Evolutionary conservation across 35 echinoderm and acorn worm genomes (phyloP), one percentile per base, ranked within the genome.

Genomic region (Patiria miniata): DNA sequence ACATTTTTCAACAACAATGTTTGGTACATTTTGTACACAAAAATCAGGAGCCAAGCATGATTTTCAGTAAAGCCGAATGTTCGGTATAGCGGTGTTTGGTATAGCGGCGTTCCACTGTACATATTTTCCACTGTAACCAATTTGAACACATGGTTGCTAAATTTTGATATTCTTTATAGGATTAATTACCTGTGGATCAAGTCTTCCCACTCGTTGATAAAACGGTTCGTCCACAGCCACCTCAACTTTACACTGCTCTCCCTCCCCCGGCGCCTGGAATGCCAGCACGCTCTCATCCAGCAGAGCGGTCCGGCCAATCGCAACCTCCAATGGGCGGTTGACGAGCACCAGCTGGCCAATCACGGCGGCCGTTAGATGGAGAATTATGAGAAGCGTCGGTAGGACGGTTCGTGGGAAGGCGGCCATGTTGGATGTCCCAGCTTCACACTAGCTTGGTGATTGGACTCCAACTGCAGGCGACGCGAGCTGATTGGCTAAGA

Each of bases 131-230:
- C n/a, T n/a, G n/a, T n/a, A n/a, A n/a, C n/a, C n/a, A n/a, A n/a
- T n/a, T n/a, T n/a, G n/a, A n/a, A n/a, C n/a, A n/a, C n/a, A n/a
- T n/a, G n/a, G n/a, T n/a, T n/a, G n/a, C n/a, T n/a, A n/a, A n/a
- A n/a, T n/a, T n/a, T n/a, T n/a, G n/a, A n/a, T n/a, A n/a, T n/a
- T n/a, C n/a, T n/a, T n/a, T n/a, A n/a, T n/a, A n/a, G n/a, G n/a
- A n/a, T n/a, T 17, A 77, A 44, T 77, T 87, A 98, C 96, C 96
- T 98, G 92, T 61, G 96, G 96, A 52, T 94, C 76, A 9, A 99
- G 57, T 18, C 47, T 57, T 17, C 96, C 96, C 78, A 99, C 96
- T 89, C 93, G 88, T 76, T 92, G 90, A 58, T 91, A 95, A 37
- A 87, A 92, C 8, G 96, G 92, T 79, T 99, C 96, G 79, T 99